Evolutionary conservation across 1,140 invertebrate genomes (phyloP).

Genomic region (Calliphora vicina): DNA sequence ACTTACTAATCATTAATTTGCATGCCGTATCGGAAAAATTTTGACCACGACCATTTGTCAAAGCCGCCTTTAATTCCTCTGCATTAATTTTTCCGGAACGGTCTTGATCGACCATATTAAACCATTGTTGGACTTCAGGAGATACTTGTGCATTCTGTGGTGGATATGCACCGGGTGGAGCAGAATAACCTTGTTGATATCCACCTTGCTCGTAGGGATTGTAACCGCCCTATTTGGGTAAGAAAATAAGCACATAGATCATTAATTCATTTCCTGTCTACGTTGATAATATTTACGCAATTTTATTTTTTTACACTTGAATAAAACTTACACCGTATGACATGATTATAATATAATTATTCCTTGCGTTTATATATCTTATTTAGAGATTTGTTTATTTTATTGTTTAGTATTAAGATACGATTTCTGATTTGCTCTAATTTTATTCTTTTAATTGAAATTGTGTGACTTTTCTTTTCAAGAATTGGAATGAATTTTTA

Average conservation of each 20-base stretch:
- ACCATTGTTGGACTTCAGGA: slow-evolving; percentile 82
- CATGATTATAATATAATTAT: background rate
- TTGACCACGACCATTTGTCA: slow-evolving; percentile 87
- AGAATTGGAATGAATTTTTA: background rate
- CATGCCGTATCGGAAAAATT: slow-evolving; percentile 86
- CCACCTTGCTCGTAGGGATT: slow-evolving; percentile 54
- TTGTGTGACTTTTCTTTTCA: background rate
- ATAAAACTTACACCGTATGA: slow-evolving; percentile 23
- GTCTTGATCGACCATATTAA: slow-evolving; percentile 82
- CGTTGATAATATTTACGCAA: background rate
- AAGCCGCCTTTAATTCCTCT: slow-evolving; percentile 79
- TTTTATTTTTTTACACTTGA: slow-evolving; percentile 11
- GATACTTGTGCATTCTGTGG: slow-evolving; percentile 60
- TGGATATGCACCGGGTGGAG: slow-evolving; percentile 59
- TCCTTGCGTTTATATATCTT: background rate
- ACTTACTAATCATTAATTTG: slow-evolving; percentile 87
- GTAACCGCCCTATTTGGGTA: slow-evolving; percentile 45
- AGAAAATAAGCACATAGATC: background rate
- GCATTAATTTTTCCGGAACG: slow-evolving; percentile 83
- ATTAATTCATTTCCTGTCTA: background rate
- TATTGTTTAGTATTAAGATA: background rate
- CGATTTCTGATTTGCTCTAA: background rate
- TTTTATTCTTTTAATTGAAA: background rate
- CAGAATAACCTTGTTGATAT: slow-evolving; percentile 44
- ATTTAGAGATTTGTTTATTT: background rate